phyloP scores from a whole-genome alignment of 2,888 invertebrate genomes.

The Didymodactylos carnosus region DNA sequence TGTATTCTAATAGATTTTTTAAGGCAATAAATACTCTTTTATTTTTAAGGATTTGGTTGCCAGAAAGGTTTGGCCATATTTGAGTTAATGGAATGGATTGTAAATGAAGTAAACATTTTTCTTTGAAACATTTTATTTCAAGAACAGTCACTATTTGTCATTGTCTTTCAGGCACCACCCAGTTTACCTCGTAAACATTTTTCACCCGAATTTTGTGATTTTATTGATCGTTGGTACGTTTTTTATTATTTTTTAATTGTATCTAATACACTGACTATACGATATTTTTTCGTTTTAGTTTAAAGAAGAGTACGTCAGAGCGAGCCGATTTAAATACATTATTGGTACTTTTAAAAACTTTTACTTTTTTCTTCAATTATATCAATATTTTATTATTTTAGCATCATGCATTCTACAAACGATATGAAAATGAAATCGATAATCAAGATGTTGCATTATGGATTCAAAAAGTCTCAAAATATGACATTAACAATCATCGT shows the following conservation, averaged over 20 bases:
- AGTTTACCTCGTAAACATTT: neutral
- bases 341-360: too few species aligned
- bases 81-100: constrained; percentile 8
- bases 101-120: too few species aligned
- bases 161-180: constrained; percentile 4
- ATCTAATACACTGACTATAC: neutral
- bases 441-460: neutral
- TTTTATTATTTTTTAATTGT: too few species aligned
- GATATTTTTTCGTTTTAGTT: too few species aligned
- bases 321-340: neutral
- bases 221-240: neutral
- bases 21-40: neutral
- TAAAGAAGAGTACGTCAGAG: neutral
- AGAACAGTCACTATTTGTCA: too few species aligned
- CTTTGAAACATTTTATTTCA: too few species aligned
- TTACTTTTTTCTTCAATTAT: too few species aligned
- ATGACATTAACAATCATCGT: neutral
- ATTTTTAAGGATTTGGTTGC: neutral
- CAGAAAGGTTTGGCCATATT: neutral
- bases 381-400: neutral
- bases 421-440: neutral
- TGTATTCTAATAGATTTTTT: neutral
- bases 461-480: neutral
- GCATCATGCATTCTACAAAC: neutral
- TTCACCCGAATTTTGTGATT: constrained; percentile 6